These are phyloP conservation scores for Lymantria dispar DNA, from an alignment of 2,888 invertebrate species.

Conservation along the genomic window DNA sequence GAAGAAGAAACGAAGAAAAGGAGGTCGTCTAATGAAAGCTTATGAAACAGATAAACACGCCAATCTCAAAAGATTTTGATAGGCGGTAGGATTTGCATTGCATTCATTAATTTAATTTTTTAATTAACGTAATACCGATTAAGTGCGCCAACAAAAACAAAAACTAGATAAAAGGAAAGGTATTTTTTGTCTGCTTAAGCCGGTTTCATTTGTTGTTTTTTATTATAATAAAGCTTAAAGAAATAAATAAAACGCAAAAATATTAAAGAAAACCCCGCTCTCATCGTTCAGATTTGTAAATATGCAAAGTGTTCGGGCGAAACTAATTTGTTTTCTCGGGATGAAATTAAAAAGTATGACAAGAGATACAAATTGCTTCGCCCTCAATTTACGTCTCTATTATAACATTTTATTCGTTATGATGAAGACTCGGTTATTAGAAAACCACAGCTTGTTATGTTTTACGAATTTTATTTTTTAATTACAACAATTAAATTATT, in stretches of 20 bases:
- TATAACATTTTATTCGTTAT: conserved; percentile 67
- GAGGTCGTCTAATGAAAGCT: too few species aligned
- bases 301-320: conserved; percentile 63
- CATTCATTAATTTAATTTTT: too few species aligned
- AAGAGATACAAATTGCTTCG: conserved; percentile 71
- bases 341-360: conserved; percentile 77
- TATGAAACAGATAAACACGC: too few species aligned
- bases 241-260: conserved; percentile 42
- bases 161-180: background rate
- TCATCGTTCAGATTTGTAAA: conserved; percentile 58
- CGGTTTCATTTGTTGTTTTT: conserved; percentile 26
- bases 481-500: background rate
- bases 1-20: too few species aligned
- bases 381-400: conserved; percentile 66
- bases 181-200: conserved; percentile 20
- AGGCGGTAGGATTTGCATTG: too few species aligned
- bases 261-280: conserved; percentile 36
- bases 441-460: conserved; percentile 56
- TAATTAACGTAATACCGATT: background rate
- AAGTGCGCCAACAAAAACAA: conserved; percentile 26
- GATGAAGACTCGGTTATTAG: conserved; percentile 68
- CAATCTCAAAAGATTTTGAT: too few species aligned
- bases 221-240: conserved; percentile 28
- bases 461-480: conserved; percentile 41
- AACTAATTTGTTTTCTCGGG: conserved; percentile 65